These are phyloP conservation scores for Zootoca vivipara DNA, from an alignment of 2,113 vertebrate genomes.

Conservation along the genomic window DNA sequence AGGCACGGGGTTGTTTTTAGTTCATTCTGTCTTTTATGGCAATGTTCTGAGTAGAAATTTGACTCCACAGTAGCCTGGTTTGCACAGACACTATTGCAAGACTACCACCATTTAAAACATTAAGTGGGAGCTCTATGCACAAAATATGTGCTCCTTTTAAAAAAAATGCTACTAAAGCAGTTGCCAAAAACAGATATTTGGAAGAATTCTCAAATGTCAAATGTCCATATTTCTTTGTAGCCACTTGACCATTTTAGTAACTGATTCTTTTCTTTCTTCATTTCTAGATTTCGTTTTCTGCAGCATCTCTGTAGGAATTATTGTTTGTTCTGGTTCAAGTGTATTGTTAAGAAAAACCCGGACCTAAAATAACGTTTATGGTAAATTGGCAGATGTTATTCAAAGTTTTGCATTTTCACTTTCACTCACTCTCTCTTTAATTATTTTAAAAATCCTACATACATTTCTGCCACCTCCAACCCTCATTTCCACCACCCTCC, in stretches of 20 bases:
- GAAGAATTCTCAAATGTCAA: slow-evolving; percentile 27
- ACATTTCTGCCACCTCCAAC: not conserved
- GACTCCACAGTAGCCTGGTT: slow-evolving; percentile 9
- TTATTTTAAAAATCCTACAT: not conserved
- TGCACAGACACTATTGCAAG: not conserved
- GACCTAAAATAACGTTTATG: slow-evolving; percentile 66
- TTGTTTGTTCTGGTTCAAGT: slow-evolving; percentile 62
- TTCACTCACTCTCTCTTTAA: not conserved
- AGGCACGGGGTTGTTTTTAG: not conserved
- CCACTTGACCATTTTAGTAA: slow-evolving; percentile 66
- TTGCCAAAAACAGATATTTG: not conserved
- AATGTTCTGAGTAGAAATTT: not conserved
- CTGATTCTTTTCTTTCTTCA: slow-evolving; percentile 53
- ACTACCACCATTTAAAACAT: not conserved
- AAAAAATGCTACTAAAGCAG: slow-evolving; percentile 27
- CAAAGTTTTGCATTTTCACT: not conserved
- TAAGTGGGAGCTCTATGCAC: slow-evolving; percentile 2
- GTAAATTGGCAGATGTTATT: not conserved
- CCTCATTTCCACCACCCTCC: not conserved
- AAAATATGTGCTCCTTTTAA: slow-evolving; percentile 42
- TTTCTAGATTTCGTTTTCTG: slow-evolving; percentile 64
- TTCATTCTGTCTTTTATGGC: not conserved
- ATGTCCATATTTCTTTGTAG: slow-evolving; percentile 68
- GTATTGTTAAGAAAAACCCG: slow-evolving; percentile 74
- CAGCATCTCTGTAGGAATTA: slow-evolving; percentile 44